Base-by-base conservation (phyloP, 2,888 invertebrate species). In the Protophormia terraenovae region DNA sequence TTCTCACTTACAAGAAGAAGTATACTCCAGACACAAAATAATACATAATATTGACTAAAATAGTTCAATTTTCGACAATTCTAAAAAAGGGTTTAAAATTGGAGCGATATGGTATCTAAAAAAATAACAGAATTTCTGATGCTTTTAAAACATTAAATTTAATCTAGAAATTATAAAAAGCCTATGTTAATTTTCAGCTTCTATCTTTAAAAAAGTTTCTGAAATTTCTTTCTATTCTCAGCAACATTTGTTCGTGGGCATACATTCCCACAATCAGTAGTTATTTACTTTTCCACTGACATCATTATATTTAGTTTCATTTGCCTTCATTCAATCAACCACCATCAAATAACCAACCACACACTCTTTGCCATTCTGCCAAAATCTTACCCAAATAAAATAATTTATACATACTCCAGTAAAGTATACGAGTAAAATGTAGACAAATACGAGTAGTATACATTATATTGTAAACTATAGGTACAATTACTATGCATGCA, bases 301-400 rank as follows among this genome's bases (percentile, higher is more conserved):
- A 35, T 41, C 41, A 76, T 55, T 69, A 38, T 29, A 53, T 53
- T 55, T 0, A 41, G 66, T 53, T 60, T 16, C 24, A 67, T 60
- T 69, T 53, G 45, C 38, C 22, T 35, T 53, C 38, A 62, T 45
- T 82, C 82, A 69, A 71, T 83, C 82, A 83, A 71, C 79, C 75
- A 83, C 78, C 69, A 67, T 45, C 55, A 32, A 35, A 12, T 35
- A n/a, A 24, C 47, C 47, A 27, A 58, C 45, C 27, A 38, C 79
- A 55, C 45, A 45, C 8, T 45, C 29, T 24, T 32, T 5, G 32
- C 10, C 22, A 32, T 77, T 16, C 45, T 72, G 78, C 53, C 53
- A 19, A 69, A 79, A 62, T 64, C 62, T 62, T 62, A 47, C 27
- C 53, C 27, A 76, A 47, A 82, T 24, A 29, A 62, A 10, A 45